A percentile compares a stretch with the other conserved stretches of the same genome.
These are phyloP conservation scores for Hypomecis atomaria DNA, from an alignment of 2,888 invertebrate genomes.

Conservation along the genomic window DNA sequence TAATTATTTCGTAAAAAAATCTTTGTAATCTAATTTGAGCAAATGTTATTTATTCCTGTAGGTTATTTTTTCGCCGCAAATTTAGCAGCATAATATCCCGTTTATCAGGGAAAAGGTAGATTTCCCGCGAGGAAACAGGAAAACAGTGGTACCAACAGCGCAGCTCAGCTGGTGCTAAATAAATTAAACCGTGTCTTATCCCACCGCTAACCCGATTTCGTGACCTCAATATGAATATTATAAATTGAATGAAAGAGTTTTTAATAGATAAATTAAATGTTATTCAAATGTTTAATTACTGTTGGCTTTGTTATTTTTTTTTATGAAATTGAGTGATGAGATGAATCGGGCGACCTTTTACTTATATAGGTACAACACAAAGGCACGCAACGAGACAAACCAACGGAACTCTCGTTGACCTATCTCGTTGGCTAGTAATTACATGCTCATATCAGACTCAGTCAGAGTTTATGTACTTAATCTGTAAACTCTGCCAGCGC, in stretches of 20 bases:
- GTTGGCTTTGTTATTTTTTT: too few species aligned
- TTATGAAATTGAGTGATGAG: too few species aligned
- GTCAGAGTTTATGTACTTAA: too few species aligned
- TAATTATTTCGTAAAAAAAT: too few species aligned
- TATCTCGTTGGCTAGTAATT: too few species aligned
- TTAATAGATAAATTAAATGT: slow-evolving; percentile 1
- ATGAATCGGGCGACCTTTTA: too few species aligned
- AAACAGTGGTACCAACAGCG: not conserved
- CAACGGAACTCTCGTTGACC: too few species aligned
- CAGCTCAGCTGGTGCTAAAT: slow-evolving; percentile 8
- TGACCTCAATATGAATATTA: not conserved
- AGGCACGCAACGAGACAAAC: too few species aligned
- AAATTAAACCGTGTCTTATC: slow-evolving; percentile 14
- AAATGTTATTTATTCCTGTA: not conserved
- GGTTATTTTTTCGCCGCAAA: not conserved
- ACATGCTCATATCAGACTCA: too few species aligned
- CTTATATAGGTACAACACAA: too few species aligned
- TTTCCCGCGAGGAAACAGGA: slow-evolving; percentile 18
- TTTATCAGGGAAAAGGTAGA: slow-evolving; percentile 3
- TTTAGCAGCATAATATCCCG: not conserved
- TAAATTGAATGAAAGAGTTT: not conserved
- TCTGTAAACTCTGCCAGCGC: too few species aligned
- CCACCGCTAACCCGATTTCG: slow-evolving; percentile 1
- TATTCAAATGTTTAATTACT: not conserved
- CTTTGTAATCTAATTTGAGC: not conserved